Evolutionary conservation across 2,888 invertebrate species (phyloP).

Genomic region (Drosophila ustulata): DNA sequence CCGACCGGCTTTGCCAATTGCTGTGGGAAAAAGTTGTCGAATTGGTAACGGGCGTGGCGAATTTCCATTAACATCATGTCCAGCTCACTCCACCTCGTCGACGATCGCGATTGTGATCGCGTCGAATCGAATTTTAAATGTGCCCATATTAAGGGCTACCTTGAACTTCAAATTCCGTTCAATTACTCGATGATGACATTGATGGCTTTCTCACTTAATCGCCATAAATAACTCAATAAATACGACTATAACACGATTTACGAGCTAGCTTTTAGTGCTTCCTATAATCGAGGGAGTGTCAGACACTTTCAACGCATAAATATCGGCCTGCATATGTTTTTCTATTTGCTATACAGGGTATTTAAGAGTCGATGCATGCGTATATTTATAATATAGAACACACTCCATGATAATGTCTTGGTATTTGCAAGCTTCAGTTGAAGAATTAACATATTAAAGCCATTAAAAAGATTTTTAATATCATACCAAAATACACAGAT

Average conservation of each 20-base stretch:
- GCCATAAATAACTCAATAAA: slow-evolving; percentile 4
- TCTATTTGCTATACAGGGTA: background rate
- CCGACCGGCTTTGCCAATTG: slow-evolving; percentile 55
- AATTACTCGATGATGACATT: slow-evolving; percentile 10
- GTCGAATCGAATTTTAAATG: slow-evolving; percentile 60
- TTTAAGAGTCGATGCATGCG: background rate
- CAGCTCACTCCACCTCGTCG: slow-evolving; percentile 1
- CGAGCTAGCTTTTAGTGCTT: background rate
- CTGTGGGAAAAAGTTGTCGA: slow-evolving; percentile 65
- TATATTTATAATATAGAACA: too few relatives aligned
- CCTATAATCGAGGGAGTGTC: background rate
- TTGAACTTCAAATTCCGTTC: slow-evolving; percentile 49
- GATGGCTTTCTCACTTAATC: slow-evolving; percentile 14
- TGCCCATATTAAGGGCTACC: slow-evolving; percentile 19
- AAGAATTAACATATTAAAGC: too few relatives aligned
- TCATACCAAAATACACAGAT: too few relatives aligned
- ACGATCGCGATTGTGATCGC: slow-evolving; percentile 32
- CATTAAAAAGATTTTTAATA: too few relatives aligned
- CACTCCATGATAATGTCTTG: too few relatives aligned
- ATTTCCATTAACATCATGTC: slow-evolving; percentile 57
- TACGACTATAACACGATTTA: background rate
- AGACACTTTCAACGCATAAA: background rate
- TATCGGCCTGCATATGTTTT: background rate
- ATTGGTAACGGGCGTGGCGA: slow-evolving; percentile 55
- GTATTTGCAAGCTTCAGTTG: too few relatives aligned